A percentile compares a stretch with the other conserved stretches of the same genome.
phyloP scores from a whole-genome alignment of 2,888 invertebrate genomes.

The Meta bourneti region DNA sequence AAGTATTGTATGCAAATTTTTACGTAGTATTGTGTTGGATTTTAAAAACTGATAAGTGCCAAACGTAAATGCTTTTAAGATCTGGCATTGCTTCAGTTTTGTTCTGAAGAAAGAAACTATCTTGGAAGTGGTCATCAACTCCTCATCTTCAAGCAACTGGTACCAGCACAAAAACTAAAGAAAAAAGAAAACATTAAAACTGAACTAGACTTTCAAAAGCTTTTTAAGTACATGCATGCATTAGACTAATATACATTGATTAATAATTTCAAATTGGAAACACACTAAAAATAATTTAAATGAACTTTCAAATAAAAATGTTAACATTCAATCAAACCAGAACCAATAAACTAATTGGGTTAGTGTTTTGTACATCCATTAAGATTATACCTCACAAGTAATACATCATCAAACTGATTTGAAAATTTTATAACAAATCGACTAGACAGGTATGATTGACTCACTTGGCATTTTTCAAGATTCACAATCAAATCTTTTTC shows the following conservation, averaged over 20 bases:
- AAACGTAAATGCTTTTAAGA: constrained; percentile 20
- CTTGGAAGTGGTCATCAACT: neutral
- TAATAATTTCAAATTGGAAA: neutral
- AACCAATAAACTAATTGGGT: no score
- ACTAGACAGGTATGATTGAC: neutral
- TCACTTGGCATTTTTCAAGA: constrained; percentile 16
- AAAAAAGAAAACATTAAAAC: neutral
- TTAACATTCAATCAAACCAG: no score
- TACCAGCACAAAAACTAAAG: constrained; percentile 31
- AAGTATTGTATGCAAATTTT: neutral
- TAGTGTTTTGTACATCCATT: no score
- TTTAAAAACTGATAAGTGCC: constrained; percentile 4
- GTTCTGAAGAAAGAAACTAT: constrained; percentile 9
- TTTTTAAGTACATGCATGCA: neutral
- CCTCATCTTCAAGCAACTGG: neutral
- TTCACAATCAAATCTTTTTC: constrained; percentile 19
- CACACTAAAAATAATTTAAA: neutral
- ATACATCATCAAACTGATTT: no score
- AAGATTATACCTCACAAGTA: no score
- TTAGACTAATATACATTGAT: neutral
- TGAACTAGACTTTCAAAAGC: neutral
- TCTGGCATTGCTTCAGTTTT: constrained; percentile 2
- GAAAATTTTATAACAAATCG: no score
- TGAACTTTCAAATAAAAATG: no score
- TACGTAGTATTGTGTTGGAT: neutral